Evolutionary conservation across 2,113 vertebrate species (phyloP).

Genomic region (Madoqua kirkii): DNA sequence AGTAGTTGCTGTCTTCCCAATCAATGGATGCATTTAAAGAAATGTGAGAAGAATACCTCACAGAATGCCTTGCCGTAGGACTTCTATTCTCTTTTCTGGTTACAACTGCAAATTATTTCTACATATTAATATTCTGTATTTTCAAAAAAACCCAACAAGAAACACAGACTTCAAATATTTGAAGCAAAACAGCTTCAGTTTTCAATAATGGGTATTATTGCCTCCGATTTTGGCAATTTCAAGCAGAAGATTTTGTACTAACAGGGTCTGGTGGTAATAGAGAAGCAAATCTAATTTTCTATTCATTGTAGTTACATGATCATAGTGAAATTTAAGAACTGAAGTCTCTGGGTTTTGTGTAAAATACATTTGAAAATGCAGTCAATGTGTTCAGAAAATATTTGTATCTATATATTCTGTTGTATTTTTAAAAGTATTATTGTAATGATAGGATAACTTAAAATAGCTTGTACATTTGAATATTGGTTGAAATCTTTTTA

Average conservation of each 20-base stretch:
- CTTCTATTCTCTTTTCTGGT: background rate
- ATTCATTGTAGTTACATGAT: background rate
- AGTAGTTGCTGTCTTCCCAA: background rate
- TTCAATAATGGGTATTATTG: background rate
- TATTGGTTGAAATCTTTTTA: background rate
- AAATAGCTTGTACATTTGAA: background rate
- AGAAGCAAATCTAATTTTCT: background rate
- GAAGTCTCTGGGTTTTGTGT: background rate
- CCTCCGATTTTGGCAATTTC: background rate
- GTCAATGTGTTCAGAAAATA: background rate
- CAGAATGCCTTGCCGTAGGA: background rate
- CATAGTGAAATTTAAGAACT: background rate
- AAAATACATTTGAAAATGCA: slow-evolving; percentile 17
- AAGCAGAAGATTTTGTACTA: background rate
- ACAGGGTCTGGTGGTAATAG: background rate
- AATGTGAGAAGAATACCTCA: background rate
- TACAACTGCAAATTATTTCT: background rate
- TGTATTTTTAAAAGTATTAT: background rate
- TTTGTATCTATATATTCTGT: background rate
- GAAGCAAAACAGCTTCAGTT: background rate
- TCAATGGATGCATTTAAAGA: background rate
- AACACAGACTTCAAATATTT: background rate
- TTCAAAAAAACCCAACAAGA: background rate
- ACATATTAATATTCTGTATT: background rate
- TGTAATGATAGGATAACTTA: background rate